Percentiles rank a stretch among this genome's conserved stretches.
Conservation (phyloP, 2,888 invertebrate genomes). For the Drosophila rubida region DNA sequence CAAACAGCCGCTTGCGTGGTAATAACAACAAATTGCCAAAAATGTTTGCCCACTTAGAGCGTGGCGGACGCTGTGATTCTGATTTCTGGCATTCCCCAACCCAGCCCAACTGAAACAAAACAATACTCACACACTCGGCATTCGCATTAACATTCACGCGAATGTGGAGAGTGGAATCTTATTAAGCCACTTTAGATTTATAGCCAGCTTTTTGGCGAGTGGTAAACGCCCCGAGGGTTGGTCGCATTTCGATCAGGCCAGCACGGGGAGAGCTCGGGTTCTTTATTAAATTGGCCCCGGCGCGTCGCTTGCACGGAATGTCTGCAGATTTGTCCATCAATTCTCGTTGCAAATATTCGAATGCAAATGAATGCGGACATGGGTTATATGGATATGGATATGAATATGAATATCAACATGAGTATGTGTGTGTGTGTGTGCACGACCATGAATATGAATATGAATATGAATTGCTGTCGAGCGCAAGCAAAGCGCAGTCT, state of each 20-base stretch:
- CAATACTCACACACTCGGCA: slow-evolving; percentile 3
- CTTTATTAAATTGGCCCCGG: slow-evolving; percentile 36
- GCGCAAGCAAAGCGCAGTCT: slow-evolving; percentile 19
- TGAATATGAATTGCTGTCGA: slow-evolving; percentile 30
- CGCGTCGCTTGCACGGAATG: slow-evolving; percentile 49
- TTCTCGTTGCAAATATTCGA: slow-evolving; percentile 40
- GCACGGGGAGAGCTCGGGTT: not conserved
- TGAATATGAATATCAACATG: not conserved
- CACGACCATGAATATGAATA: slow-evolving; percentile 36
- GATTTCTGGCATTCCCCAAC: slow-evolving; percentile 52
- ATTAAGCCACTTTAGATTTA: slow-evolving; percentile 72
- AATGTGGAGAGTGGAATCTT: slow-evolving; percentile 53
- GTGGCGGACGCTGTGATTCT: slow-evolving; percentile 31
- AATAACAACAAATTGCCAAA: slow-evolving; percentile 71
- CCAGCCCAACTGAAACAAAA: not conserved
- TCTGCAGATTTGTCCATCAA: slow-evolving; percentile 49
- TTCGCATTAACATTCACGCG: not conserved
- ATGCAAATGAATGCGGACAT: slow-evolving; percentile 30
- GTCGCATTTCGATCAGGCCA: not conserved
- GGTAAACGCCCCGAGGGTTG: not conserved
- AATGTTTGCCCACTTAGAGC: slow-evolving; percentile 52
- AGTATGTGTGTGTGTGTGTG: slow-evolving; percentile 15
- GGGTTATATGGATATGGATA: slow-evolving; percentile 21
- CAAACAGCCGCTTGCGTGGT: slow-evolving; percentile 47
- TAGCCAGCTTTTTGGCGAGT: slow-evolving; percentile 33